Evolutionary conservation across 2,888 invertebrate species (phyloP), one percentile per base, ranked within the genome.

Genomic region (Tenthredo amoena): DNA sequence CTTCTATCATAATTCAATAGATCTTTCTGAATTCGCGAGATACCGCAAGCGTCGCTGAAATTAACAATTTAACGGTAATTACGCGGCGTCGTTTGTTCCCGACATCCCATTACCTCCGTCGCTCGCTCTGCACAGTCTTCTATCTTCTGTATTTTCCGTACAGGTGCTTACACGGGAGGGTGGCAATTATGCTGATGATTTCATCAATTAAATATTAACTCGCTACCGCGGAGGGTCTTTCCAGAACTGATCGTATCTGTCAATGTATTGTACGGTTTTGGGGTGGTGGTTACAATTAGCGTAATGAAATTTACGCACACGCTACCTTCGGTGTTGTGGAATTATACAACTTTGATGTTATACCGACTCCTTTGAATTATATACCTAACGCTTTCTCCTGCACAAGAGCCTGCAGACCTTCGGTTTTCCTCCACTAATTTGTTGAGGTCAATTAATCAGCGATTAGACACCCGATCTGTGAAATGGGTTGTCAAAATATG

Each of bases 171-270:
- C 83, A 84, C 62, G 68, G 84, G 76, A 76, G 76, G 85, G 72
- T 84, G 85, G 87, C 87, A 89, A 89, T 89, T 88, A 89, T 88
- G 62, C 85, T 88, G 87, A 89, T 88, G 87, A 89, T 87, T 86
- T 87, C 86, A 83, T 65, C 85, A 87, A 88, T 89, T 87, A 88
- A 88, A 88, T 88, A 89, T 89, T 87, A 88, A 89, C 71, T 81
- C 62, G 79, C 81, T 79, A 6, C 62, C 43, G 77, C 50, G 76
- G 47, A 81, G 85, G 82, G 76, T 82, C 68, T 55, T 68, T 86
- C 72, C 47, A 50, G 65, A 79, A 79, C 83, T 87, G 87, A 88
- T 88, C 87, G 87, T 87, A 89, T 89, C 88, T 87, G 88, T 87
- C 87, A 87, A 88, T 88, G 83, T 89, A 77, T 77, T 77, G 77